These are phyloP conservation scores for Chionoecetes opilio DNA, from an alignment of 1,140 invertebrate species.

Conservation along the genomic window DNA sequence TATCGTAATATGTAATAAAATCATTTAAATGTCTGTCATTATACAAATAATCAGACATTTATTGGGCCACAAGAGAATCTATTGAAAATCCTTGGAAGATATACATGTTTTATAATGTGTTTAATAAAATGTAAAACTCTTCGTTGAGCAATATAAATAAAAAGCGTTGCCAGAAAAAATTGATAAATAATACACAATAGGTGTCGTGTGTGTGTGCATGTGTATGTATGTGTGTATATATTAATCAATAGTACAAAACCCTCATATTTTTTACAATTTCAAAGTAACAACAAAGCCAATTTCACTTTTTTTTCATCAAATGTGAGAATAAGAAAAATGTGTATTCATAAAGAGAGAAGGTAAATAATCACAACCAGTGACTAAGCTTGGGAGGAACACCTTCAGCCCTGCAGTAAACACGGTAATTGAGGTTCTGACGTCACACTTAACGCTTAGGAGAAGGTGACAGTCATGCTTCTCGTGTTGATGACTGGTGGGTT, in stretches of 20 bases:
- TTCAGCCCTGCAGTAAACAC: constrained; percentile 43
- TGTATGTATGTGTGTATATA: constrained; percentile 24
- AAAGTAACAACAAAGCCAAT: neutral
- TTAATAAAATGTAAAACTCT: too few species aligned
- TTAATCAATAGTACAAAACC: neutral
- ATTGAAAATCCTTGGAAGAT: too few species aligned
- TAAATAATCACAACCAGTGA: neutral
- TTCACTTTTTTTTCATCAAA: neutral
- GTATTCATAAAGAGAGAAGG: neutral
- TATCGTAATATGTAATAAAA: too few species aligned
- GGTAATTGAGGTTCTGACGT: neutral
- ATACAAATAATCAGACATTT: too few species aligned
- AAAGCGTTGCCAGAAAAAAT: too few species aligned
- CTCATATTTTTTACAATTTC: neutral
- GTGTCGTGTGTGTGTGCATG: constrained; percentile 41
- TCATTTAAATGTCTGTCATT: too few species aligned
- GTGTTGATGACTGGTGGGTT: constrained; percentile 6
- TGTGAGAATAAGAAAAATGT: neutral
- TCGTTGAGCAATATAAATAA: too few species aligned
- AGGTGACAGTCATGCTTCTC: constrained; percentile 28
- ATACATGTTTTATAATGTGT: too few species aligned
- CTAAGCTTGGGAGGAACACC: constrained; percentile 23
- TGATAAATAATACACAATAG: too few species aligned
- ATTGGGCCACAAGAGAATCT: too few species aligned
- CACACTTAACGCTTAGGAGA: neutral